Conservation (phyloP, 2,888 invertebrate species). For the Protonemura montana region DNA sequence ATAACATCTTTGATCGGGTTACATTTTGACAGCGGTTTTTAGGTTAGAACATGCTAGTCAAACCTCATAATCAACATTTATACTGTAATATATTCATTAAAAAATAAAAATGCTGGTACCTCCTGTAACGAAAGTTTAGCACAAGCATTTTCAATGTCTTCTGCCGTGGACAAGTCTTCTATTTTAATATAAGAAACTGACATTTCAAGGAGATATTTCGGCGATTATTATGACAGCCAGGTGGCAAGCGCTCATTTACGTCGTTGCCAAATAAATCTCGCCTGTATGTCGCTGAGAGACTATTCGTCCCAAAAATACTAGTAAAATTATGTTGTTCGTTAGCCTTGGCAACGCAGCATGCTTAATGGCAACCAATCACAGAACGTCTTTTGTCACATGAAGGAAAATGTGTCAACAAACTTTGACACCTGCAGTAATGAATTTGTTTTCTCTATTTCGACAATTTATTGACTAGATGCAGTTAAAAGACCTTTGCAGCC, state of each 20-base stretch:
- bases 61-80: background rate
- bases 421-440: background rate
- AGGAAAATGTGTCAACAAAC: constrained; percentile 30
- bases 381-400: background rate
- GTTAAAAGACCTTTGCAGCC: background rate
- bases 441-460: background rate
- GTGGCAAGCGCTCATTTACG: background rate
- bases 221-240: background rate
- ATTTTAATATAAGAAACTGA: constrained; percentile 48
- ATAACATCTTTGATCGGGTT: too few relatives aligned
- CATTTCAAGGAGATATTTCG: constrained; percentile 52
- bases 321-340: too few relatives aligned
- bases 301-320: too few relatives aligned
- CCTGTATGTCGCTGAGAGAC: too few relatives aligned
- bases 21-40: background rate
- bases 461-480: background rate
- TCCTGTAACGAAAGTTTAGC: constrained; percentile 67
- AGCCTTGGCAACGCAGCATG: background rate
- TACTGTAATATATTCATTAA: background rate
- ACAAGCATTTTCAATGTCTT: constrained; percentile 66
- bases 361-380: constrained; percentile 15
- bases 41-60: background rate
- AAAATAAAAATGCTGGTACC: constrained; percentile 56
- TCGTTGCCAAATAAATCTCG: background rate
- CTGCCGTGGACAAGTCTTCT: constrained; percentile 60